Conservation (phyloP, 2,888 invertebrate genomes). For the Ariolimax columbianus region DNA sequence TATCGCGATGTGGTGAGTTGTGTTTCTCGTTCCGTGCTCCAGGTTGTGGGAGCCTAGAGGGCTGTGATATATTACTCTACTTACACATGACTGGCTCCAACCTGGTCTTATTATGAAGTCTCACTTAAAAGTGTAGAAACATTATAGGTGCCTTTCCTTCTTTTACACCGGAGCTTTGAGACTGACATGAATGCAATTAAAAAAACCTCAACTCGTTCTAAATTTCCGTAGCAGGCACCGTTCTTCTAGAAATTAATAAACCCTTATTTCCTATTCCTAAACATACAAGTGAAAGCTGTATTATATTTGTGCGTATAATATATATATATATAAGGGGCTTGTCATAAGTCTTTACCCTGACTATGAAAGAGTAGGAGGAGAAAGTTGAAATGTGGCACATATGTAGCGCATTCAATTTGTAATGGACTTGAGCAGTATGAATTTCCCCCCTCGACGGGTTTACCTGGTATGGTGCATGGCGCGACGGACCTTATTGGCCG, state of each 20-base stretch:
- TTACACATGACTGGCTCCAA: background rate
- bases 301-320: too few species aligned
- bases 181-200: background rate
- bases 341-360: too few species aligned
- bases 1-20: background rate
- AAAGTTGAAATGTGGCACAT: too few species aligned
- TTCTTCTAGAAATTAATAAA: background rate
- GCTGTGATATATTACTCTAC: constrained; percentile 3
- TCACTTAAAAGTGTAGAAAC: background rate
- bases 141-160: background rate
- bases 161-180: background rate
- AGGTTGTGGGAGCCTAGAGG: background rate
- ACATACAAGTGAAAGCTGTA: too few species aligned
- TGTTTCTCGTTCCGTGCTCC: background rate
- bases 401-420: too few species aligned
- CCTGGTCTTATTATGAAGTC: constrained; percentile 1
- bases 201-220: background rate
- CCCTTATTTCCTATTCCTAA: too few species aligned
- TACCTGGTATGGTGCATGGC: too few species aligned
- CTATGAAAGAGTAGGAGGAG: too few species aligned
- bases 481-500: too few species aligned
- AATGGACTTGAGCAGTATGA: too few species aligned
- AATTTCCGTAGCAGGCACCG: background rate
- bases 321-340: too few species aligned
- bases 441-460: too few species aligned